Percentiles rank a stretch among this genome's conserved stretches.
These are phyloP conservation scores for Trichacis sp. DNA, from an alignment of 2,888 invertebrate genomes.

Conservation along the genomic window DNA sequence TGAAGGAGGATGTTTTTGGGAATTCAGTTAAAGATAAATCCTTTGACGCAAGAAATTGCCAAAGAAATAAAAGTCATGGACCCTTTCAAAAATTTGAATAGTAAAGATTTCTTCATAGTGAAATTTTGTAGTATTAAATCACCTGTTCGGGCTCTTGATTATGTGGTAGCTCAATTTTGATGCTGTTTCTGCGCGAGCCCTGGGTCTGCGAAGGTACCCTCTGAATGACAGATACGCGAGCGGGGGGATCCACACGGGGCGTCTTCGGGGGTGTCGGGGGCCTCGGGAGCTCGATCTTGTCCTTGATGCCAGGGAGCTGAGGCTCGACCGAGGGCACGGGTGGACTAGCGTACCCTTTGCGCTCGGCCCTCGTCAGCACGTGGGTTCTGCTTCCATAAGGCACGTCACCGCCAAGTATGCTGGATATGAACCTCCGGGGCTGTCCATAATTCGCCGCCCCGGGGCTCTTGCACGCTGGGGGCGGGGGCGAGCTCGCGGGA, in stretches of 20 bases:
- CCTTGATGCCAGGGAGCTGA: slow-evolving; percentile 72
- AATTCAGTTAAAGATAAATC: no score
- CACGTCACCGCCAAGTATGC: slow-evolving; percentile 83
- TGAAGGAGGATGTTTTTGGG: no score
- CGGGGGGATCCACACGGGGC: slow-evolving; percentile 74
- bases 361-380: slow-evolving; percentile 84
- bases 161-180: slow-evolving; percentile 62
- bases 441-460: slow-evolving; percentile 61
- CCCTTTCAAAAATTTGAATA: no score
- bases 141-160: slow-evolving; percentile 68
- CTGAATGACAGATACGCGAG: slow-evolving; percentile 85
- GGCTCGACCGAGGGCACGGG: slow-evolving; percentile 72
- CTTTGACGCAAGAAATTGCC: no score
- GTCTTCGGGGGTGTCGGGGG: slow-evolving; percentile 75
- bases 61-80: no score
- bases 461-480: slow-evolving; percentile 46
- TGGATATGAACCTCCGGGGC: slow-evolving; percentile 80
- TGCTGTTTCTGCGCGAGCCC: slow-evolving; percentile 57
- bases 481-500: slow-evolving; percentile 60
- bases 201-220: slow-evolving; percentile 75
- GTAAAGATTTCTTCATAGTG: no score
- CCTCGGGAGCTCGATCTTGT: slow-evolving; percentile 63
- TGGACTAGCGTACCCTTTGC: slow-evolving; percentile 77
- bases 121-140: no score
- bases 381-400: slow-evolving; percentile 85